Conservation (phyloP, 2,888 invertebrate genomes). For the Rhorus exstirpatorius region DNA sequence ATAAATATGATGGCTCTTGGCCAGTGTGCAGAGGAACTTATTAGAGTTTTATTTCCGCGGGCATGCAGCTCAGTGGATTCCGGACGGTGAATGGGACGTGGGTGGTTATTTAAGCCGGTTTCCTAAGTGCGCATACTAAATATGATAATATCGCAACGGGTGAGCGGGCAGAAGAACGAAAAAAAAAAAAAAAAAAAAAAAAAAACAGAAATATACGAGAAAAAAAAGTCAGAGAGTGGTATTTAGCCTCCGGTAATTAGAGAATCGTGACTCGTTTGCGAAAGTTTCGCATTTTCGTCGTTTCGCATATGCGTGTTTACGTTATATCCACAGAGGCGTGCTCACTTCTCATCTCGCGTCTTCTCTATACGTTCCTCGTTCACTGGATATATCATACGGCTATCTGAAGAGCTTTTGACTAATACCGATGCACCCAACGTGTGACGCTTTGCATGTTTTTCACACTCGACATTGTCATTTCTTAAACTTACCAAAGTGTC, state of each 20-base stretch:
- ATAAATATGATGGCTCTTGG: slow-evolving; percentile 82
- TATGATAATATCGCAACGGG: slow-evolving; percentile 85
- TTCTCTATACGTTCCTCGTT: slow-evolving; percentile 56
- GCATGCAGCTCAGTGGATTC: slow-evolving; percentile 79
- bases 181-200: slow-evolving; percentile 38
- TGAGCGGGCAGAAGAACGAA: slow-evolving; percentile 4
- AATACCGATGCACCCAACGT: slow-evolving; percentile 53
- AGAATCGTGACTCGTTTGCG: slow-evolving; percentile 86
- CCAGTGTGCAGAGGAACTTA: slow-evolving; percentile 81
- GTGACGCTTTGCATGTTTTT: slow-evolving; percentile 34
- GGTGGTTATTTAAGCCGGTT: slow-evolving; percentile 85
- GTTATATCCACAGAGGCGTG: slow-evolving; percentile 49
- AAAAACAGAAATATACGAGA: slow-evolving; percentile 73
- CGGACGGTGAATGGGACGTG: slow-evolving; percentile 73
- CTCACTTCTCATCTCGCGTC: slow-evolving; percentile 60
- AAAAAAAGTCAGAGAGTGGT: slow-evolving; percentile 84
- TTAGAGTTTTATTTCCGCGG: slow-evolving; percentile 75
- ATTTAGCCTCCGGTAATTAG: slow-evolving; percentile 86
- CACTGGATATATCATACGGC: slow-evolving; percentile 37
- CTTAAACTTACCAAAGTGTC: background rate
- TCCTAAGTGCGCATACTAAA: slow-evolving; percentile 86
- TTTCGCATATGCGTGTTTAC: slow-evolving; percentile 57
- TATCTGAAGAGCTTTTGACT: slow-evolving; percentile 46
- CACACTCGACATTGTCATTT: background rate
- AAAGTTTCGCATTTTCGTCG: slow-evolving; percentile 83